Evolutionary conservation across 2,797 vertebrate species (phyloP), one percentile per base, ranked within the genome.

Genomic region (Urocyon cinereoargenteus): DNA sequence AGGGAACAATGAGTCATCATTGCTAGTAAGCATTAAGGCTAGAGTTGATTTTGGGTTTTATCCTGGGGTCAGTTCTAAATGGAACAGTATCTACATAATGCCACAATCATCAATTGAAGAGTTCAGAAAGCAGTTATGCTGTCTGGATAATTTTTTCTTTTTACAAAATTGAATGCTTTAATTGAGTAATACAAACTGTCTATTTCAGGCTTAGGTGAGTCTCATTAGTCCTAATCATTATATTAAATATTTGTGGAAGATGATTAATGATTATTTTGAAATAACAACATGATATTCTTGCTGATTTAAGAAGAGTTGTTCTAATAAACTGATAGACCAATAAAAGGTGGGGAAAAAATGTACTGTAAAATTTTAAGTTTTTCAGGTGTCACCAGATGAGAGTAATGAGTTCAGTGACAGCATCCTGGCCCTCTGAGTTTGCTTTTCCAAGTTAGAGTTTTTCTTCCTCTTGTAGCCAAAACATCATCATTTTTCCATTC

Each of bases 201-300:
- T 59, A 70, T 72, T 68, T 75, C 82, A 88, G 9, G 26, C 62
- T 55, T 83, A 86, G 34, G 34, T 86, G 14, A 79, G 40, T 75
- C 21, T 81, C 36, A 70, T 78, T 84, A 84, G 36, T 64, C 22
- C 24, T 88, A 93, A 85, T 84, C 34, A 93, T 86, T 86, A 85
- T 68, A 75, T 53, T 91, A 91, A 82, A n/a, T 73, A 84, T 92
- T 92, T 96, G 26, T 89, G 64, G 26, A 79, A 73, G 83, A 89
- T 68, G 88, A 83, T 82, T 59, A 36, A 22, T 53, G 2, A 40
- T 78, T 77, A 12, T 11, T 62, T 87, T 92, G 61, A 78, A 28
- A 61, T 36, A 8, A 36, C 59, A 36, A 24, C 15, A 40, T 91
- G 77, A 13, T 93, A 68, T 72, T 95, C 34, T 85, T 92, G 15